These are phyloP conservation scores for Aleadryas rufinucha DNA, from an alignment of 2,113 vertebrate species.

Conservation along the genomic window DNA sequence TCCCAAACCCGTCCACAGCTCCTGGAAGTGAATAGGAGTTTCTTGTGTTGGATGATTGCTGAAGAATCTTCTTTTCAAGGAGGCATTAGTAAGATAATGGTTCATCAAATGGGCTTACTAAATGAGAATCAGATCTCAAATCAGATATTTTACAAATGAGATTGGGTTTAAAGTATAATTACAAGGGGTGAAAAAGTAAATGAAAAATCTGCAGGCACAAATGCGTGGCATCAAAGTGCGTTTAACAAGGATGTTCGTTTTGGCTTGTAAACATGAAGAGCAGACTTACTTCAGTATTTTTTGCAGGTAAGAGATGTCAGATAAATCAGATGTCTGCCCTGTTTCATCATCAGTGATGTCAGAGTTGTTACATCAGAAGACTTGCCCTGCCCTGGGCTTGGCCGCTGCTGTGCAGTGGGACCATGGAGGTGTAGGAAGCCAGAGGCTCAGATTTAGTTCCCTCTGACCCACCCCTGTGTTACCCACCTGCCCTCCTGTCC, in stretches of 20 bases:
- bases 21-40: not conserved
- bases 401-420: not conserved
- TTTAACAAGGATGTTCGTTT: not conserved
- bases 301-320: not conserved
- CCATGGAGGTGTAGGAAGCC: not conserved
- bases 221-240: not conserved
- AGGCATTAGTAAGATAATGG: not conserved
- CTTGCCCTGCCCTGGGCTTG: not conserved
- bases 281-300: not conserved
- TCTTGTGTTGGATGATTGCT: not conserved
- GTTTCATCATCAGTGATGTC: not conserved
- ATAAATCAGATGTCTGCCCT: not conserved
- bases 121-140: not conserved
- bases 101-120: not conserved
- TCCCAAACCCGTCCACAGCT: not conserved
- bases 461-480: rapidly evolving
- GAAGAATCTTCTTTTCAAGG: not conserved
- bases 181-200: not conserved
- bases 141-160: not conserved
- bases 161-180: not conserved
- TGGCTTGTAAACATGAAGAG: not conserved
- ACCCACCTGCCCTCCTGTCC: not conserved
- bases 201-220: not conserved
- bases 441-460: not conserved
- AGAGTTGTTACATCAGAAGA: not conserved